Conservation (phyloP, 2,113 vertebrate species). For the Laterallus jamaicensis region DNA sequence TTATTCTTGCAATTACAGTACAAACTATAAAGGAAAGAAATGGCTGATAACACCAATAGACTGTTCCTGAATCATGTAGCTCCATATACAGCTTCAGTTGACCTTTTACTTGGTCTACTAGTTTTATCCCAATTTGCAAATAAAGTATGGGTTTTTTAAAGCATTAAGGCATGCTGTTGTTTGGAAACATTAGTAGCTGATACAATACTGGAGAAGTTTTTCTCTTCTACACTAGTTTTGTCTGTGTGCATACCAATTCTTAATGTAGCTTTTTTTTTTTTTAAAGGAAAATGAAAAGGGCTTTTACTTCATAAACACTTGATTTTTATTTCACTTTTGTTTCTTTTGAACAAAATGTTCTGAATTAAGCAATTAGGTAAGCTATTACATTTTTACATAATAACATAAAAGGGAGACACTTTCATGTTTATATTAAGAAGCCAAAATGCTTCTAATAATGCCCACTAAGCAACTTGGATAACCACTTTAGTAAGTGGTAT, state of each 20-base stretch:
- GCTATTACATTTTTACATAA: neutral
- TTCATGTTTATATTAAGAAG: neutral
- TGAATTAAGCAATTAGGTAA: neutral
- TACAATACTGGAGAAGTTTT: neutral
- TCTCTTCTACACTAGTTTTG: neutral
- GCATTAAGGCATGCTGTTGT: neutral
- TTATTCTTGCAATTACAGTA: neutral
- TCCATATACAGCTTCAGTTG: neutral
- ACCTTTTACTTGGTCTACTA: neutral
- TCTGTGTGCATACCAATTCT: neutral
- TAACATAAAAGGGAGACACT: neutral
- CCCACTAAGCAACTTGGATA: neutral
- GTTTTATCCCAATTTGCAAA: neutral
- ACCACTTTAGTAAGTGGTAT: neutral
- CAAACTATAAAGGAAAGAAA: neutral
- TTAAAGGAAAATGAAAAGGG: neutral
- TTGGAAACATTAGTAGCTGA: neutral
- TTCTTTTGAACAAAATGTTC: neutral
- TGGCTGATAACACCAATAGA: neutral
- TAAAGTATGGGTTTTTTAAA: neutral
- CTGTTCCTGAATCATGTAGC: neutral
- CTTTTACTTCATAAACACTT: neutral
- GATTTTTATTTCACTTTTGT: neutral
- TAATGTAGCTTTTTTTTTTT: neutral
- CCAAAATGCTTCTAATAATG: neutral